These are phyloP conservation scores for Semibalanus balanoides DNA, from an alignment of 1,140 invertebrate genomes.

Conservation along the genomic window DNA sequence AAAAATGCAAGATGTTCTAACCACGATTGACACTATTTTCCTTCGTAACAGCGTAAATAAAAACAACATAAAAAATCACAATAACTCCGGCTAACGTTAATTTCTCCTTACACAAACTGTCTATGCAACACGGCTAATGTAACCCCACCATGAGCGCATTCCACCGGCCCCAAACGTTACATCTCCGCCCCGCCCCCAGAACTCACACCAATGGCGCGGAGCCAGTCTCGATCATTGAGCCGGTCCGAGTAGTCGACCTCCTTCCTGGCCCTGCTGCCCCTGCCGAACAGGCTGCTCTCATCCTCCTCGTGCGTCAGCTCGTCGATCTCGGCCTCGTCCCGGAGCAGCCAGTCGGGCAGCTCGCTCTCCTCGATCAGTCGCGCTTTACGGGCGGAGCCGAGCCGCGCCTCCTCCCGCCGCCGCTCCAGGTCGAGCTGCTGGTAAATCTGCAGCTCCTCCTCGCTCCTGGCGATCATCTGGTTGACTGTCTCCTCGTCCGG, in stretches of 20 bases:
- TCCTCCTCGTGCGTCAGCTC: slow-evolving; percentile 48
- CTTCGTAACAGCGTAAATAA: too few relatives aligned
- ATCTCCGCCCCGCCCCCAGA: neutral
- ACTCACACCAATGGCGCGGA: slow-evolving; percentile 52
- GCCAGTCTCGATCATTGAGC: slow-evolving; percentile 90
- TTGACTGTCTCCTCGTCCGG: slow-evolving; percentile 98
- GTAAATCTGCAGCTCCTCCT: slow-evolving; percentile 89
- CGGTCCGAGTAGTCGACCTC: slow-evolving; percentile 96
- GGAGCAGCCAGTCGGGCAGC: slow-evolving; percentile 85
- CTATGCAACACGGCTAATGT: too few relatives aligned
- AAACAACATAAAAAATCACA: too few relatives aligned
- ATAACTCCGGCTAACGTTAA: too few relatives aligned
- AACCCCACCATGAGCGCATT: too few relatives aligned
- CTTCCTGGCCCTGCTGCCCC: slow-evolving; percentile 85
- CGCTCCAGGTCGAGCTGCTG: slow-evolving; percentile 87
- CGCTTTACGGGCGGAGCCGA: slow-evolving; percentile 54
- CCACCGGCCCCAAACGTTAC: too few relatives aligned
- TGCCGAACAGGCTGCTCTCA: slow-evolving; percentile 33
- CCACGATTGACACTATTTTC: too few relatives aligned
- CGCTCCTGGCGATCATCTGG: slow-evolving; percentile 87
- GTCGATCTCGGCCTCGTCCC: slow-evolving; percentile 51
- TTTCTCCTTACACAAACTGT: too few relatives aligned
- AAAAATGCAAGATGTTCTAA: too few relatives aligned
- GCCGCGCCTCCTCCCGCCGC: slow-evolving; percentile 62
- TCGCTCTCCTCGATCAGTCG: slow-evolving; percentile 86